A percentile compares a stretch with the other conserved stretches of the same genome.
Evolutionary conservation across 2,113 vertebrate species (phyloP).

Genomic region (Prunella fulvescens): DNA sequence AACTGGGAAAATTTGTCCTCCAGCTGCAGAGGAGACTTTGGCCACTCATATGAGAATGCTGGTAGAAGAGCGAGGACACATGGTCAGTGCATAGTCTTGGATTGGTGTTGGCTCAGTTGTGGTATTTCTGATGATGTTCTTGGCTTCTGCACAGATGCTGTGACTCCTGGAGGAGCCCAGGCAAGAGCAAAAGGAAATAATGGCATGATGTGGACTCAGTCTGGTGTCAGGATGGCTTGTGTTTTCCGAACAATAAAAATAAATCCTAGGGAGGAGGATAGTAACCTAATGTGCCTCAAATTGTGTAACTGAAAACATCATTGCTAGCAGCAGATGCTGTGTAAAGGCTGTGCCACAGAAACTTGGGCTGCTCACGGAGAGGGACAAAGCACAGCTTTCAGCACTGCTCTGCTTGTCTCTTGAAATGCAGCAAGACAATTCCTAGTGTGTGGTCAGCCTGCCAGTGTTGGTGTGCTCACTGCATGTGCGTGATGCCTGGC

Average conservation of each 20-base stretch:
- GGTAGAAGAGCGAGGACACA: background rate
- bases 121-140: background rate
- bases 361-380: background rate
- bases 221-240: background rate
- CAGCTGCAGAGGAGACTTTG: background rate
- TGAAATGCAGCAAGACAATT: background rate
- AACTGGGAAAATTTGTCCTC: background rate
- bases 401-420: background rate
- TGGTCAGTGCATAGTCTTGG: background rate
- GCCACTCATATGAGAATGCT: background rate
- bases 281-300: background rate
- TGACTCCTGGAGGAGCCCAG: background rate
- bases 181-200: background rate
- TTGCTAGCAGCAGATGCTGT: background rate
- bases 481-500: rapidly evolving
- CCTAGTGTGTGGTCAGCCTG: background rate
- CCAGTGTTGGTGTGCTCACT: background rate
- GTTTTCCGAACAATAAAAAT: background rate
- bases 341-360: background rate
- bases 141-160: background rate
- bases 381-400: background rate
- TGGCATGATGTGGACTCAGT: background rate
- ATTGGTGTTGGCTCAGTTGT: background rate
- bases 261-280: background rate
- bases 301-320: background rate